Conservation (phyloP, 2,888 invertebrate genomes). For the Amaurobius ferox region DNA sequence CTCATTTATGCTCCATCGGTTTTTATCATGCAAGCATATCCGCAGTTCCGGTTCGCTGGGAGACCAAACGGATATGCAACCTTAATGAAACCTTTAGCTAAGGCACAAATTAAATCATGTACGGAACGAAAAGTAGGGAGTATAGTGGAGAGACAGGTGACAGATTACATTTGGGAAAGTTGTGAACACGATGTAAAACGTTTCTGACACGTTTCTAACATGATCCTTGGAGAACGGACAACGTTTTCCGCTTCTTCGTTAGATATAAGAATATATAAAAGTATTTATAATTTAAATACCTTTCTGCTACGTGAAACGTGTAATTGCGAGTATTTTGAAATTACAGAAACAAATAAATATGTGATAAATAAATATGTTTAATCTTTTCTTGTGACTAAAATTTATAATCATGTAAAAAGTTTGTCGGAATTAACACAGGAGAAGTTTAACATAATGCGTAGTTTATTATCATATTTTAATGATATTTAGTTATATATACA, state of each 20-base stretch:
- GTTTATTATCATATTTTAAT: too few relatives aligned
- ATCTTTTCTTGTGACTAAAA: too few relatives aligned
- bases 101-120: slow-evolving; percentile 66
- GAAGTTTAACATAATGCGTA: too few relatives aligned
- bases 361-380: too few relatives aligned
- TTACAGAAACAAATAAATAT: too few relatives aligned
- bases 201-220: slow-evolving; percentile 66
- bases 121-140: slow-evolving; percentile 41
- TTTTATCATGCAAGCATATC: too few relatives aligned
- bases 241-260: slow-evolving; percentile 29
- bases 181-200: slow-evolving; percentile 37
- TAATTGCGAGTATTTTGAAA: too few relatives aligned
- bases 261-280: background rate
- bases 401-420: too few relatives aligned
- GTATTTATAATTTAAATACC: background rate
- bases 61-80: slow-evolving; percentile 21
- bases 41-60: background rate
- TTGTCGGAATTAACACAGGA: too few relatives aligned
- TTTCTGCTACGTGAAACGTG: too few relatives aligned
- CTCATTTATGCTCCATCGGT: too few relatives aligned
- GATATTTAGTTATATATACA: too few relatives aligned
- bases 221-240: slow-evolving; percentile 21
- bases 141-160: slow-evolving; percentile 51
- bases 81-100: slow-evolving; percentile 61
- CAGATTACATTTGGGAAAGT: slow-evolving; percentile 65